phyloP scores from a whole-genome alignment of 2,888 invertebrate species.

The Drosophila borborema region DNA sequence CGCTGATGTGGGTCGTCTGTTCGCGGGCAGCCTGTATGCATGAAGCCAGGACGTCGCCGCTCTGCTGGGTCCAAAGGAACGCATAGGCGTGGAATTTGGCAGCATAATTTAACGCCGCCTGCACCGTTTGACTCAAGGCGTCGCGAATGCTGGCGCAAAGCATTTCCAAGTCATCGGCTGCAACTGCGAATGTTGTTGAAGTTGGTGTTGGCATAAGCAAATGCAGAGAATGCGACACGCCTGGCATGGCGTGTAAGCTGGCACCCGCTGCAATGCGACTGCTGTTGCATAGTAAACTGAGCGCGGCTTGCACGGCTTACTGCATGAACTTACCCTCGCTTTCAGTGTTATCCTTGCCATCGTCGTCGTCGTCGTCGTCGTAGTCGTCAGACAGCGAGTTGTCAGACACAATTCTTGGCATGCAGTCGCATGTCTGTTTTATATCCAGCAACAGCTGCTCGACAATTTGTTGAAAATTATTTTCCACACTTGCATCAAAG shows the following conservation, averaged over 20 bases:
- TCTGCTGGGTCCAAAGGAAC: slow-evolving; percentile 81
- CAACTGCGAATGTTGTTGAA: slow-evolving; percentile 13
- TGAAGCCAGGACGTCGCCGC: slow-evolving; percentile 66
- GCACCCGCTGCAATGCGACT: slow-evolving; percentile 37
- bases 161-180: slow-evolving; percentile 64
- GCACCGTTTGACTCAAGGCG: slow-evolving; percentile 70
- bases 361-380: slow-evolving; percentile 37
- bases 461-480: slow-evolving; percentile 90
- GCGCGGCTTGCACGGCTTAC: slow-evolving; percentile 14
- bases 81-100: slow-evolving; percentile 78
- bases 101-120: slow-evolving; percentile 75
- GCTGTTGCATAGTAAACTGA: slow-evolving; percentile 32
- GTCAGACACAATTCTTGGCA: slow-evolving; percentile 88
- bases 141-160: slow-evolving; percentile 67
- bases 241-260: not conserved
- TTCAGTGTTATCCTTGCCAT: slow-evolving; percentile 26
- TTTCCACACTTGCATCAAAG: slow-evolving; percentile 88
- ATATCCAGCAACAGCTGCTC: slow-evolving; percentile 92
- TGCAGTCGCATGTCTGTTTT: slow-evolving; percentile 90
- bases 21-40: slow-evolving; percentile 66
- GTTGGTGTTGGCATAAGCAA: slow-evolving; percentile 18
- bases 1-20: slow-evolving; percentile 59
- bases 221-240: slow-evolving; percentile 38
- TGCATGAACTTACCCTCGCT: slow-evolving; percentile 24
- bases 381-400: slow-evolving; percentile 84